A percentile compares a stretch with the other conserved stretches of the same genome.
These are phyloP conservation scores for Galeopterus variegatus DNA, from an alignment of 2,113 vertebrate genomes.

Conservation along the genomic window DNA sequence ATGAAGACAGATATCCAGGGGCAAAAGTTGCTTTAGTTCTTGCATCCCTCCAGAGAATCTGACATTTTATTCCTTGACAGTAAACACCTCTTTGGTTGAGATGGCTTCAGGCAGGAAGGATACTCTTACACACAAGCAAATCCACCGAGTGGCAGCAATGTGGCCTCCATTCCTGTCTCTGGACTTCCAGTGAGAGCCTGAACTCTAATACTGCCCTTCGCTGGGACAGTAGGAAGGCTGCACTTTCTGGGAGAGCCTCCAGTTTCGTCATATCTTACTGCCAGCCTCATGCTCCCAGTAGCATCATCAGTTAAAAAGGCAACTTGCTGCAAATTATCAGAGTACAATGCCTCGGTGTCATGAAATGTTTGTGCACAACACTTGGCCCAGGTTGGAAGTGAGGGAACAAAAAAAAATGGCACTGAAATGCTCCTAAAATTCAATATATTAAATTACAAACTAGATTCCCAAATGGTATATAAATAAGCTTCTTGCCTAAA, in stretches of 20 bases:
- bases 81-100: slow-evolving; percentile 46
- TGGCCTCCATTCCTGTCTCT: neutral
- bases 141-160: neutral
- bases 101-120: slow-evolving; percentile 36
- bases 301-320: slow-evolving; percentile 23
- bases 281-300: neutral
- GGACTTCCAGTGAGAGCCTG: neutral
- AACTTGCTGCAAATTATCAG: slow-evolving; percentile 61
- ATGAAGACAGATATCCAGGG: neutral
- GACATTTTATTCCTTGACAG: slow-evolving; percentile 42
- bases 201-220: neutral
- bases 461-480: neutral
- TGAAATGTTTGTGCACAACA: neutral
- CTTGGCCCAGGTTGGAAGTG: neutral
- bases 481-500: neutral
- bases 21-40: neutral
- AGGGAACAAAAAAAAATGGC: neutral
- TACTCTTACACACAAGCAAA: neutral
- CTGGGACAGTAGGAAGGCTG: no score
- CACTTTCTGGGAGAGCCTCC: neutral
- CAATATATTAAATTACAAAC: neutral
- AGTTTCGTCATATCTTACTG: neutral
- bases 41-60: slow-evolving; percentile 12
- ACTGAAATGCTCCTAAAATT: neutral
- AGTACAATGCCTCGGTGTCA: slow-evolving; percentile 44